These are phyloP conservation scores for Heliothis virescens DNA, from an alignment of 1,140 invertebrate genomes.

Conservation along the genomic window DNA sequence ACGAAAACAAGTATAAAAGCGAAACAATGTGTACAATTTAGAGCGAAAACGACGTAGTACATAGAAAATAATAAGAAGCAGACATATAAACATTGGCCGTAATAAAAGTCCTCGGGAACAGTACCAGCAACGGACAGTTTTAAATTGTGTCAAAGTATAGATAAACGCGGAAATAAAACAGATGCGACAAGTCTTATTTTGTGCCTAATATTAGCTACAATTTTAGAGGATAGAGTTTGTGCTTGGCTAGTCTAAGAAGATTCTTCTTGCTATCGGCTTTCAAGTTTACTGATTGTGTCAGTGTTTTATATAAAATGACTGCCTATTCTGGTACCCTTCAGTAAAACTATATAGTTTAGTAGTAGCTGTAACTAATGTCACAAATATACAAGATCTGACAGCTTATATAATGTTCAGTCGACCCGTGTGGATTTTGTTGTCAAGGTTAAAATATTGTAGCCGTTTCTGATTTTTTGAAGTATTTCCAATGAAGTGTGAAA, in stretches of 20 bases:
- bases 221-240: too few species aligned
- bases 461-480: too few species aligned
- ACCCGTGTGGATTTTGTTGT: too few species aligned
- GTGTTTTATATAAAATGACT: too few species aligned
- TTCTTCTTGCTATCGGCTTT: not conserved
- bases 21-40: slow-evolving; percentile 38
- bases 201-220: not conserved
- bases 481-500: too few species aligned
- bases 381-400: too few species aligned
- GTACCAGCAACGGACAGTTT: slow-evolving; percentile 25
- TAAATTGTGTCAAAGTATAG: slow-evolving; percentile 47
- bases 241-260: too few species aligned
- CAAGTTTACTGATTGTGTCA: not conserved
- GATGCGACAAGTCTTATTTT: not conserved
- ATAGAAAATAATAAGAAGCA: slow-evolving; percentile 46
- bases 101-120: slow-evolving; percentile 37
- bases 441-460: too few species aligned
- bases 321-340: too few species aligned
- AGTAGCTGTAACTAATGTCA: too few species aligned
- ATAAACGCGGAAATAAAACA: not conserved
- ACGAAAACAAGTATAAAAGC: slow-evolving; percentile 25
- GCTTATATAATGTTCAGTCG: too few species aligned
- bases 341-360: too few species aligned
- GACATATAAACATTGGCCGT: slow-evolving; percentile 41
- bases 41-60: slow-evolving; percentile 38